Evolutionary conservation across 2,113 vertebrate genomes (phyloP), one percentile per base, ranked within the genome.

Genomic region (Tachysurus fulvidraco): DNA sequence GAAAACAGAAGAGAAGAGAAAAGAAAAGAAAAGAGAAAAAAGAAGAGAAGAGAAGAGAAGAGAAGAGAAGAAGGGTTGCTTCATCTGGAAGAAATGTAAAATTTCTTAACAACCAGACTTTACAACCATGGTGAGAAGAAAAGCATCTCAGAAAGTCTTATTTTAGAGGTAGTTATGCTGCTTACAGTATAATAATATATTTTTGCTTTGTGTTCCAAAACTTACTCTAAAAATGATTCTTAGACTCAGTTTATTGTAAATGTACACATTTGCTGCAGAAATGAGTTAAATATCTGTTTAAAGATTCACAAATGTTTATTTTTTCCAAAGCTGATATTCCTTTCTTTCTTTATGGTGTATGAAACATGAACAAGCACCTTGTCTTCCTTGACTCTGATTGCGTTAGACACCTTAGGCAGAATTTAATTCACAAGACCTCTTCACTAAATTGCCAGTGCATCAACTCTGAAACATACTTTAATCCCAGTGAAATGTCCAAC

Each of bases 341-440:
- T 36, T 79, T 5, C 6, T 79, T 55, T 16, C 50, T 54, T 36
- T 28, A 7, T 16, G 17, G n/a, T 54, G 50, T 28, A 28, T 21
- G 28, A 57, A 57, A 79, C 21, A 30, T 79, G 28, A 79, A 57
- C 1, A 11, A 87, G 41, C 3, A 1, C 16, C 44, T 12, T 46
- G 59, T 54, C 41, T 52, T 41, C 17, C 83, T 81, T 86, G 84
- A 84, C 54, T 81, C 55, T 87, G 76, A 84, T 84, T 89, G 74
- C 36, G 76, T 77, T 69, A 78, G 67, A 30, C 82, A 84, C 41
- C 19, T 76, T 57, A 54, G 84, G 9, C 36, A 50, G 44, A 25
- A 71, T 87, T 81, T 30, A 52, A 80, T 89, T 79, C 74, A 23
- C 62, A 86, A 78, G 52, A 50, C 57, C 46, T 59, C 67, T 60